Conservation (phyloP, 1,140 invertebrate species). For the Luehdorfia chinensis region DNA sequence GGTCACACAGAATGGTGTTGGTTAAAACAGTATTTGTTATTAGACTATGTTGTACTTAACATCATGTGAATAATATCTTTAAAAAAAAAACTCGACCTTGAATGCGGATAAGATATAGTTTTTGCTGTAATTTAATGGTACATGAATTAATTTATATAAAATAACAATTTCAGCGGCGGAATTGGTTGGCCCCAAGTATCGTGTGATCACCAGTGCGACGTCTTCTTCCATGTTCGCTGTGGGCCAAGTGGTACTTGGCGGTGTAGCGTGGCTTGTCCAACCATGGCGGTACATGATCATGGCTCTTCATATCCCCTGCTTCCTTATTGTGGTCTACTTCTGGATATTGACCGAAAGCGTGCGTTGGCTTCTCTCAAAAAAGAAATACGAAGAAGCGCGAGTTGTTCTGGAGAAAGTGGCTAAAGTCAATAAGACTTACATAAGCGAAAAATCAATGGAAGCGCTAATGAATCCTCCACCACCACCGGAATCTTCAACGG, state of each 20-base stretch:
- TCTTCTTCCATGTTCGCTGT: slow-evolving; percentile 83
- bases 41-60: too few species aligned
- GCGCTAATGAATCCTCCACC: slow-evolving; percentile 39
- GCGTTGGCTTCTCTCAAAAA: slow-evolving; percentile 86
- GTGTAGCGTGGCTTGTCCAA: slow-evolving; percentile 80
- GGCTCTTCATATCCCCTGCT: slow-evolving; percentile 81
- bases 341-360: slow-evolving; percentile 81
- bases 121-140: too few species aligned
- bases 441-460: slow-evolving; percentile 75
- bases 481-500: slow-evolving; percentile 82
- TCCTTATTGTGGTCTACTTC: slow-evolving; percentile 80
- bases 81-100: too few species aligned
- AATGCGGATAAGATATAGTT: too few species aligned
- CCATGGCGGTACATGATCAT: slow-evolving; percentile 84
- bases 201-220: slow-evolving; percentile 83
- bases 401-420: slow-evolving; percentile 79
- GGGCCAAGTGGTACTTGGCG: slow-evolving; percentile 82
- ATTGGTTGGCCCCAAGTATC: slow-evolving; percentile 83
- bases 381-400: slow-evolving; percentile 80
- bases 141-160: too few species aligned
- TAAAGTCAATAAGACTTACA: slow-evolving; percentile 79
- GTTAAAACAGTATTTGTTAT: too few species aligned
- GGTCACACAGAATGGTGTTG: too few species aligned
- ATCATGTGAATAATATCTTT: too few species aligned
- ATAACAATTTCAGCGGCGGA: slow-evolving; percentile 81